Evolutionary conservation across 1,140 invertebrate species (phyloP).

Genomic region (Sinella curviseta): DNA sequence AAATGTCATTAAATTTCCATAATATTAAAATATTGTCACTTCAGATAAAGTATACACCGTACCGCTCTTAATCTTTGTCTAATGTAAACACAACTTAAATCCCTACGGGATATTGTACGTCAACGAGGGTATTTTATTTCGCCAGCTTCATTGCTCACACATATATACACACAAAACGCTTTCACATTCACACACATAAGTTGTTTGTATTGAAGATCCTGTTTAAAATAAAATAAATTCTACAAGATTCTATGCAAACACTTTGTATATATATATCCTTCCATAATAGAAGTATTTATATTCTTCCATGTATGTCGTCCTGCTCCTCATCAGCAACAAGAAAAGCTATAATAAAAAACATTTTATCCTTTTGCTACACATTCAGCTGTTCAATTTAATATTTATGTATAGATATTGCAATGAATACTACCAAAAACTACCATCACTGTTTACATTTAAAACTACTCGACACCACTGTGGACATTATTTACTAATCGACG

Average conservation of each 20-base stretch:
- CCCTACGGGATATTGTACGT: constrained; percentile 15
- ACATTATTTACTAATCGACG: neutral
- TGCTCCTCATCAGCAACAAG: too few relatives aligned
- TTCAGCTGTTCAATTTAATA: constrained; percentile 10
- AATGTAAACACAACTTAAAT: constrained; percentile 24
- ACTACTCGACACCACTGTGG: neutral
- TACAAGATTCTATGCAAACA: constrained; percentile 15
- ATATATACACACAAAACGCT: constrained; percentile 1
- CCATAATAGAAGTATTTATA: too few relatives aligned
- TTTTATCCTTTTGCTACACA: neutral
- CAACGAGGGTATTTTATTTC: constrained; percentile 26
- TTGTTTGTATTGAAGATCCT: constrained; percentile 21
- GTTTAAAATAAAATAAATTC: constrained; percentile 22
- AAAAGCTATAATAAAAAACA: too few relatives aligned
- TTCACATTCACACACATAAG: constrained; percentile 10
- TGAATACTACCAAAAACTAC: too few relatives aligned
- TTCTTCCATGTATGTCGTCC: too few relatives aligned
- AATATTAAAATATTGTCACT: constrained; percentile 28
- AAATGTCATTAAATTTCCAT: constrained; percentile 28
- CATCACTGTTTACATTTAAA: neutral
- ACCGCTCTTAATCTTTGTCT: constrained; percentile 26
- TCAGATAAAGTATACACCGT: constrained; percentile 22
- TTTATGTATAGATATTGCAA: constrained; percentile 1
- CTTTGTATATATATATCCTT: neutral
- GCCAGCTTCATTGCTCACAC: neutral